Conservation (phyloP, 2,797 vertebrate genomes). For the Sebastes taczanowskii region DNA sequence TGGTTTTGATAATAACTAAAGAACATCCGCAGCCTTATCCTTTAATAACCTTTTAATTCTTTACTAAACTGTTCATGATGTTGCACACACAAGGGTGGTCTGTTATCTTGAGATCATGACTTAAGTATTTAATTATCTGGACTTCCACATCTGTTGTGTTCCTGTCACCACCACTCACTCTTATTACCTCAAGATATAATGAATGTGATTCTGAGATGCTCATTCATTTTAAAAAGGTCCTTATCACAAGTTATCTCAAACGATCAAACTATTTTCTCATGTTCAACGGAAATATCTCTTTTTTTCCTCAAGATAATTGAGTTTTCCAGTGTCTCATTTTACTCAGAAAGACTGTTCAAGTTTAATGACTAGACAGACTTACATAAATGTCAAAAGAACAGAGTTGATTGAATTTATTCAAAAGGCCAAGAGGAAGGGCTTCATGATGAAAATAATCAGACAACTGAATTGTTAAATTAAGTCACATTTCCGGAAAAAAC, state of each 20-base stretch:
- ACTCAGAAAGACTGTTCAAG: not conserved
- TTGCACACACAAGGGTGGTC: not conserved
- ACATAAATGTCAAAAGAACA: not conserved
- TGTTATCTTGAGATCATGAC: not conserved
- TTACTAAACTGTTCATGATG: not conserved
- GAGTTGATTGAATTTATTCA: not conserved
- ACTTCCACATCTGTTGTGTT: not conserved
- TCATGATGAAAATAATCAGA: not conserved
- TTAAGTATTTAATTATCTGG: not conserved
- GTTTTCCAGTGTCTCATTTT: not conserved
- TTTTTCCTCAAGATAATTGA: not conserved
- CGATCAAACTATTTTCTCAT: not conserved
- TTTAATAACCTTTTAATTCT: not conserved
- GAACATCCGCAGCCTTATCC: not conserved
- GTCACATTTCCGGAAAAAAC: not conserved
- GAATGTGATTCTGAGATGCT: not conserved
- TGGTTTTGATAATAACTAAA: not conserved
- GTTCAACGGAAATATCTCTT: not conserved
- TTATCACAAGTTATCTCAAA: not conserved
- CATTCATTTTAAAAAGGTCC: not conserved
- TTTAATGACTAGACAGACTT: not conserved
- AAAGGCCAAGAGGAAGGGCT: not conserved
- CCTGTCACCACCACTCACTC: not conserved
- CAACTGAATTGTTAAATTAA: conserved; percentile 7
- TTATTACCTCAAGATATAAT: not conserved